These are phyloP conservation scores for Trichoplusia ni DNA, from an alignment of 1,140 invertebrate genomes.

Conservation along the genomic window DNA sequence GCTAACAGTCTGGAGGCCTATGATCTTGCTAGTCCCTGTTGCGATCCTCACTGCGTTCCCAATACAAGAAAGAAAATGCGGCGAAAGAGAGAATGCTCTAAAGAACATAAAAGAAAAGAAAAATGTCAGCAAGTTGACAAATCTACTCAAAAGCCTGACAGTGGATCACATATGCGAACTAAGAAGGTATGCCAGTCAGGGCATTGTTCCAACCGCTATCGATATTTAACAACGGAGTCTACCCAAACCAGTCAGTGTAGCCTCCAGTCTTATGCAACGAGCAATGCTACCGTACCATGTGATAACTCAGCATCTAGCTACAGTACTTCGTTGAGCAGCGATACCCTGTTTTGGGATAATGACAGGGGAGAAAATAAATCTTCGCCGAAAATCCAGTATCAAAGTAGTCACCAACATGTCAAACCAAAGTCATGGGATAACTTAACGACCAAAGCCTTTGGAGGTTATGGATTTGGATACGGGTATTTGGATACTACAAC, in stretches of 20 bases:
- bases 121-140: conserved; percentile 74
- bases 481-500: conserved; percentile 88
- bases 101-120: conserved; percentile 83
- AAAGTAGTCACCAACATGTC: conserved; percentile 80
- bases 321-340: conserved; percentile 91
- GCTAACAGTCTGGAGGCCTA: conserved; percentile 91
- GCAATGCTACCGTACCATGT: conserved; percentile 81
- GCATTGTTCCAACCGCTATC: conserved; percentile 68
- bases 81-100: conserved; percentile 84
- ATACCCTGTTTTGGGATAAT: conserved; percentile 91
- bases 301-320: conserved; percentile 89
- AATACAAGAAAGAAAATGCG: conserved; percentile 84
- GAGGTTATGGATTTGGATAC: conserved; percentile 92
- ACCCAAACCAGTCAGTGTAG: conserved; percentile 89
- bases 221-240: conserved; percentile 82
- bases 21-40: conserved; percentile 91
- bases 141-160: conserved; percentile 71
- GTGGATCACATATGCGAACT: conserved; percentile 58
- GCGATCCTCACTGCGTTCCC: conserved; percentile 91
- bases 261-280: conserved; percentile 90
- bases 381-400: conserved; percentile 78
- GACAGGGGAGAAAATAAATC: conserved; percentile 67
- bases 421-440: conserved; percentile 95
- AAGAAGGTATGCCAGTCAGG: conserved; percentile 71
- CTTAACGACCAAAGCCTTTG: conserved; percentile 90